Base-by-base conservation (phyloP, 1,140 invertebrate species). In the Rhagoletis zephyria region DNA sequence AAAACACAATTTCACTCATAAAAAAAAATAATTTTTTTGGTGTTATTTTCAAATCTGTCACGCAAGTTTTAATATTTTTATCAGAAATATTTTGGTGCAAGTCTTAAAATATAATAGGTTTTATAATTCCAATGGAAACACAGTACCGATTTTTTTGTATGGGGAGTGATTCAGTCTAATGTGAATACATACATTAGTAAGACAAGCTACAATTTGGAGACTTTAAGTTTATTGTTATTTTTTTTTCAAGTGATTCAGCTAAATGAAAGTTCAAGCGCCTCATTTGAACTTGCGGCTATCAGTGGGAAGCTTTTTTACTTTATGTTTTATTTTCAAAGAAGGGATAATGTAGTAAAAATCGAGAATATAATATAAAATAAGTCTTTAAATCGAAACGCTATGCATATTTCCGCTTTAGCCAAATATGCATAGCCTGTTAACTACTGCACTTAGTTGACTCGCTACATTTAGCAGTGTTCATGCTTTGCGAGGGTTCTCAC, bases 191-290 rank as follows among this genome's bases (percentile, higher is more conserved):
- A 30, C 30, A 30, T 30, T 30, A 81, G 48, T 19, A 56, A 77
- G 16, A 0, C 12, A 77, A 56, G 42, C 42, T n/a, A n/a, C n/a
- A 81, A 81, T 59, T 59, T 48, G 51, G 16, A 56, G 56, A 4
- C 6, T 19, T 56, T 81, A 19, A 14, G 16, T 51, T 5, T 56
- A 19, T 51, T 56, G n/a, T 51, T 30, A 30, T 30, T 10, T 81
- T 81, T 51, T 5, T 67, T 7, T 4, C 56, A 10, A 14, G n/a
- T 56, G 16, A 40, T 74, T 12, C 67, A 45, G 61, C n/a, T 67
- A 5, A 67, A 67, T 9, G 16, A 10, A 48, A 81, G 74, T 81
- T 81, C 74, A 81, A 81, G 45, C n/a, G 74, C 74, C 74, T 81
- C 48, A 19, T 81, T 19, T 81, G 51, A 59, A 81, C 74, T 81